A percentile compares a stretch with the other conserved stretches of the same genome.
These are phyloP conservation scores for Coilia nasus DNA, from an alignment of 2,797 vertebrate genomes.

Conservation along the genomic window DNA sequence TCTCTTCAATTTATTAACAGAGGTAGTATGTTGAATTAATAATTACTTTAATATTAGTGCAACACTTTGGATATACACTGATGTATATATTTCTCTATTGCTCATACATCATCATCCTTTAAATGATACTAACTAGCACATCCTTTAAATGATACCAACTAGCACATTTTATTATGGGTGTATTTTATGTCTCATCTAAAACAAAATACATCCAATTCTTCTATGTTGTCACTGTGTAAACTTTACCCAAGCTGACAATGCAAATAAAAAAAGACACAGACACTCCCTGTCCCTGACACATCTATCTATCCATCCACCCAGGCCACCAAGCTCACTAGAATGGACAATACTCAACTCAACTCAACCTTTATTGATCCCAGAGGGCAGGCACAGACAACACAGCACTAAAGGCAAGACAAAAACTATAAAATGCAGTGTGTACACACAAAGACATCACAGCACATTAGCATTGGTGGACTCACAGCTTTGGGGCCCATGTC, in stretches of 20 bases:
- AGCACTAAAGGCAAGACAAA: too few relatives aligned
- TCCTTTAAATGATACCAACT: too few relatives aligned
- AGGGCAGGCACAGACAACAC: too few relatives aligned
- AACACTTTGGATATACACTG: neutral
- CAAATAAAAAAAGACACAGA: neutral
- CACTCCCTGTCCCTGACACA: neutral
- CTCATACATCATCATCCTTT: neutral
- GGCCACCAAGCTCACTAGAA: too few relatives aligned
- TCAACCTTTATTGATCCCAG: too few relatives aligned
- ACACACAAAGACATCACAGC: too few relatives aligned
- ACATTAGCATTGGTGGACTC: too few relatives aligned
- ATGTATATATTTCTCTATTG: neutral
- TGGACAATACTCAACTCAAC: too few relatives aligned
- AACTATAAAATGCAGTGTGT: too few relatives aligned
- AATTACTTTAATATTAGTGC: neutral
- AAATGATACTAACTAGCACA: too few relatives aligned
- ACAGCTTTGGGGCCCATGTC: constrained; percentile 88
- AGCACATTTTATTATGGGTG: neutral
- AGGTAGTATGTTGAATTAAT: neutral
- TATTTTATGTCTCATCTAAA: neutral
- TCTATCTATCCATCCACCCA: neutral
- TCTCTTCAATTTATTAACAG: neutral
- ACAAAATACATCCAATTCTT: neutral
- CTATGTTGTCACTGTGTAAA: neutral
- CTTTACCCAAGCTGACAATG: neutral